Percentiles rank a stretch among this genome's conserved stretches.
phyloP scores from a whole-genome alignment of 2,888 invertebrate species.

The Endomychus coccineus region DNA sequence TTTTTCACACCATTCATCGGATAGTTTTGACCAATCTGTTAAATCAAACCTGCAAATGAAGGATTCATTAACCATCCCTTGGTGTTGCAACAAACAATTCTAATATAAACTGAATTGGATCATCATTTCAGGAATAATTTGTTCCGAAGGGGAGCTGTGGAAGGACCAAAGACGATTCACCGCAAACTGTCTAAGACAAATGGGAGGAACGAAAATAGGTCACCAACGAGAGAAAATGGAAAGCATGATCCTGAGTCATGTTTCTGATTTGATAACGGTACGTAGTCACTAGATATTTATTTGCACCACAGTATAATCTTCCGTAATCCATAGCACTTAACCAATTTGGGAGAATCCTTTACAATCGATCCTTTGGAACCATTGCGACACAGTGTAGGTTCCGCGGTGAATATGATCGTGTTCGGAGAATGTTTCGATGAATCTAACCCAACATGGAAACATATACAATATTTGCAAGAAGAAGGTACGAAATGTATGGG shows the following conservation, averaged over 20 bases:
- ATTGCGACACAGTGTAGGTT: conserved; percentile 67
- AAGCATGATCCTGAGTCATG: conserved; percentile 54
- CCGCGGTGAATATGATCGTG: conserved; percentile 67
- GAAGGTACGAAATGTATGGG: conserved; percentile 79
- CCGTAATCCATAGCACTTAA: conserved; percentile 9
- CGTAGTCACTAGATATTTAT: conserved; percentile 13
- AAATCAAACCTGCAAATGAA: no score
- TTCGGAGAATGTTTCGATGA: conserved; percentile 66
- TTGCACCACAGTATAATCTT: conserved; percentile 1
- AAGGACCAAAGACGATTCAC: conserved; percentile 73
- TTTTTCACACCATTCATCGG: no score
- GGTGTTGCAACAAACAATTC: no score
- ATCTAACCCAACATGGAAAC: conserved; percentile 67
- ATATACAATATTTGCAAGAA: conserved; percentile 70
- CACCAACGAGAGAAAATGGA: conserved; percentile 56
- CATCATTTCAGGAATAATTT: conserved; percentile 68
- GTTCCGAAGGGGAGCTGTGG: conserved; percentile 76
- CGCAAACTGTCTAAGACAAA: conserved; percentile 61
- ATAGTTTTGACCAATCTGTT: no score
- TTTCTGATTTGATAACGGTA: conserved; percentile 56
- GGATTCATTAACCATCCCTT: no score
- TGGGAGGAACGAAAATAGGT: conserved; percentile 64
- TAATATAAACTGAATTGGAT: no score
- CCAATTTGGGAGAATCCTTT: not conserved
- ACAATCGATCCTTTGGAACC: conserved; percentile 48